phyloP scores from a whole-genome alignment of 2,888 invertebrate genomes.

The Thecophora atra region DNA sequence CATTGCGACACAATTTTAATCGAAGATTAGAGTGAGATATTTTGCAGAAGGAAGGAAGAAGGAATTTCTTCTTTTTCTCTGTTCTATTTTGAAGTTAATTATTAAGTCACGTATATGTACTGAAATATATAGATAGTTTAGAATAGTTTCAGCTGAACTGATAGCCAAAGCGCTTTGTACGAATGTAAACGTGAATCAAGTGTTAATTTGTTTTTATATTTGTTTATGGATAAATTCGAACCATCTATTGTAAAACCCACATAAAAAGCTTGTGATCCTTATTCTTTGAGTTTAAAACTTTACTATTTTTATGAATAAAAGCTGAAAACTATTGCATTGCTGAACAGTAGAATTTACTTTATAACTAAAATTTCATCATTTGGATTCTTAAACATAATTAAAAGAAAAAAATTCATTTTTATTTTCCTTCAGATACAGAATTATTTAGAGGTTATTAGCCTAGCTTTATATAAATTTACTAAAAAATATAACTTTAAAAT shows the following conservation, averaged over 20 bases:
- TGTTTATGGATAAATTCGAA: neutral
- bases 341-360: neutral
- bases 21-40: constrained; percentile 47
- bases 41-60: neutral
- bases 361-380: too few species aligned
- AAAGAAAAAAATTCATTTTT: too few species aligned
- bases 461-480: too few species aligned
- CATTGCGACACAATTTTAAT: constrained; percentile 50
- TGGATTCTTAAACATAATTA: too few species aligned
- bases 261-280: neutral
- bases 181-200: neutral
- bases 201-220: neutral
- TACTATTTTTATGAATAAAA: too few species aligned
- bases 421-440: too few species aligned
- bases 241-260: neutral
- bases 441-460: too few species aligned
- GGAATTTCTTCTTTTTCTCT: too few species aligned
- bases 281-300: too few species aligned
- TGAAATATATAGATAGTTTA: neutral
- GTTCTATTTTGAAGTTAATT: neutral
- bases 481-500: too few species aligned
- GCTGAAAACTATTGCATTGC: too few species aligned
- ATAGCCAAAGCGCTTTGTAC: neutral
- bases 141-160: neutral
- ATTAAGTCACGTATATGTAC: neutral